Conservation (phyloP, 2,797 vertebrate species). For the Pachyuromys duprasi region DNA sequence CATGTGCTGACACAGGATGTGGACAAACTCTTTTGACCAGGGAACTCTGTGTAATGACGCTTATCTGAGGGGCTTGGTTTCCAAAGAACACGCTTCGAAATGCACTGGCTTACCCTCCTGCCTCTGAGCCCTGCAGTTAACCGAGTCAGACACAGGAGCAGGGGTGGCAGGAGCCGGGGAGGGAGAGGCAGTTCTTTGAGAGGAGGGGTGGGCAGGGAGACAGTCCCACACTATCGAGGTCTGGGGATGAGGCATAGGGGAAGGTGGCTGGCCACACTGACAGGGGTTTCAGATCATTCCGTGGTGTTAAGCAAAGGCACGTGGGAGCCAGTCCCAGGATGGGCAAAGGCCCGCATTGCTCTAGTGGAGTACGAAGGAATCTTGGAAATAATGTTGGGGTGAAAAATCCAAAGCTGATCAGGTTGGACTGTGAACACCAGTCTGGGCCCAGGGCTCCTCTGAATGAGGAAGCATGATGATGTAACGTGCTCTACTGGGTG, state of each 20-base stretch:
- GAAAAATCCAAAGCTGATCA: neutral
- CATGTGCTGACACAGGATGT: neutral
- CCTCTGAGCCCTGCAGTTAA: neutral
- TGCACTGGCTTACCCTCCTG: neutral
- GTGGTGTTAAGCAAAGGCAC: neutral
- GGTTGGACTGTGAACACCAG: neutral
- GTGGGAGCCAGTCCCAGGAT: neutral
- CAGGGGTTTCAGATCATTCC: neutral
- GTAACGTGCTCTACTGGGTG: neutral
- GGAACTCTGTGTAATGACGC: neutral
- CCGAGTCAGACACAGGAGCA: neutral
- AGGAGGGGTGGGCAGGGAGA: neutral
- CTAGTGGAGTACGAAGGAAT: neutral
- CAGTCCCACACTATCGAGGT: neutral
- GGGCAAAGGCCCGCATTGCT: neutral
- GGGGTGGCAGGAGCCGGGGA: neutral
- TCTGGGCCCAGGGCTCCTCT: neutral
- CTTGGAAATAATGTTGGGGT: neutral
- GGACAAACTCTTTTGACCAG: neutral
- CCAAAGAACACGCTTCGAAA: slow-evolving; percentile 12
- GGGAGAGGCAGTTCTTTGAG: neutral
- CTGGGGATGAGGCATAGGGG: neutral
- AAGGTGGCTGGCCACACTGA: neutral
- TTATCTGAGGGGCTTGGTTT: neutral
- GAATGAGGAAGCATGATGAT: neutral